These are phyloP conservation scores for Drosophila novamexicana DNA, from an alignment of 1,140 invertebrate species.

Conservation along the genomic window DNA sequence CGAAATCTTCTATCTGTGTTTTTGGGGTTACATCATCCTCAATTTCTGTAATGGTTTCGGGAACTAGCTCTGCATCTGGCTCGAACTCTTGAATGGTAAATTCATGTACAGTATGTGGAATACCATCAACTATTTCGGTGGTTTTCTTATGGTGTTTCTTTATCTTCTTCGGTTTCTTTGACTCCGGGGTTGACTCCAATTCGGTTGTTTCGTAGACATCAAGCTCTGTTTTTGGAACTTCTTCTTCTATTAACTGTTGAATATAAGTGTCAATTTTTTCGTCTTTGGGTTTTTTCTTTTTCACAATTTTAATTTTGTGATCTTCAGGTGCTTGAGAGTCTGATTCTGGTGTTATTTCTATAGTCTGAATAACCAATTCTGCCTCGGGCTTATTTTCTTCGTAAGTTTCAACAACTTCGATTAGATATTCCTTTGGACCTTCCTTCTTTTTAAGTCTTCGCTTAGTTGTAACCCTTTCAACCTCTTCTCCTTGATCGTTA, in stretches of 20 bases:
- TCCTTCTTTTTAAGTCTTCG: constrained; percentile 69
- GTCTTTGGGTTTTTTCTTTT: constrained; percentile 61
- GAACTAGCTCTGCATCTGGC: constrained; percentile 34
- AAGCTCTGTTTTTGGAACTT: constrained; percentile 68
- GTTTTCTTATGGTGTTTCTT: constrained; percentile 69
- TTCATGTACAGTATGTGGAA: constrained; percentile 63
- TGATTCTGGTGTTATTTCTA: constrained; percentile 76
- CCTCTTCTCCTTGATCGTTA: constrained; percentile 78
- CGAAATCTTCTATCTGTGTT: constrained; percentile 21
- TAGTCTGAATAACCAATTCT: constrained; percentile 62
- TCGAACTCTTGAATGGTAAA: constrained; percentile 62
- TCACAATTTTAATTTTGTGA: constrained; percentile 58
- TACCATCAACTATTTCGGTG: constrained; percentile 61
- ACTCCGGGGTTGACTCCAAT: constrained; percentile 37
- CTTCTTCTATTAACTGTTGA: constrained; percentile 64
- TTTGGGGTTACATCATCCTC: constrained; percentile 48
- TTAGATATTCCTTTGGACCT: constrained; percentile 69
- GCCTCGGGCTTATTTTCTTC: constrained; percentile 77
- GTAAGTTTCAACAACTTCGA: constrained; percentile 72
- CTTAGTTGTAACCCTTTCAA: constrained; percentile 68
- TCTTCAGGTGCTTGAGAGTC: constrained; percentile 66
- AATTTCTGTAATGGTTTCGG: constrained; percentile 13
- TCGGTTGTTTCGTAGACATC: constrained; percentile 51
- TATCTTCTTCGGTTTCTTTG: constrained; percentile 74
- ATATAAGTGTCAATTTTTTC: constrained; percentile 68